Conservation (phyloP, 2,888 invertebrate genomes). For the Selenia dentaria region DNA sequence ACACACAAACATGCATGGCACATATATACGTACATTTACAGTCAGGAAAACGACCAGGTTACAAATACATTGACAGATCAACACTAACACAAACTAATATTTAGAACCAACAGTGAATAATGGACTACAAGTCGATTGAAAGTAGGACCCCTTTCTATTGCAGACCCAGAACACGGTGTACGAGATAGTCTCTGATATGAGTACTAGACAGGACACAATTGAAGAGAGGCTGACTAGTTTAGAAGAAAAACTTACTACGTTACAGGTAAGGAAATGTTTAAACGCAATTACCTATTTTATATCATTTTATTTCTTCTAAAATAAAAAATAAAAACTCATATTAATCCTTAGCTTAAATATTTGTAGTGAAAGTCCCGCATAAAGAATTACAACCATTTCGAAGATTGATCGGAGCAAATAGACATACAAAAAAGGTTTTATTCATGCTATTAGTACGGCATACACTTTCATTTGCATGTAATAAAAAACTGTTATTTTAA, state of each 20-base stretch:
- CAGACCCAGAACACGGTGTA: conserved; percentile 99
- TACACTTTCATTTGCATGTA: too few relatives aligned
- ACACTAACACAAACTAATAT: conserved; percentile 52
- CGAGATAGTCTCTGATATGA: conserved; percentile 99
- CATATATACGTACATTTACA: conserved; percentile 30
- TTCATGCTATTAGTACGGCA: too few relatives aligned
- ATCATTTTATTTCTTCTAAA: too few relatives aligned
- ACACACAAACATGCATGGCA: conserved; percentile 32
- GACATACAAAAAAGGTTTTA: too few relatives aligned
- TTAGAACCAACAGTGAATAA: conserved; percentile 56
- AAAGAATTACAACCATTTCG: too few relatives aligned
- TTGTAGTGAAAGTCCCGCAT: too few relatives aligned
- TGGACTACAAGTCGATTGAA: conserved; percentile 82
- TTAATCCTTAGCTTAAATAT: too few relatives aligned
- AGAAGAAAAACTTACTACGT: conserved; percentile 94
- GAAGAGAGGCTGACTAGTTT: conserved; percentile 97
- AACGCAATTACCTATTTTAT: too few relatives aligned
- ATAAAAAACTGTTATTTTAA: too few relatives aligned
- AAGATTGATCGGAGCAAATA: too few relatives aligned
- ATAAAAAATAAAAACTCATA: too few relatives aligned
- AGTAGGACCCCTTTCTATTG: conserved; percentile 83
- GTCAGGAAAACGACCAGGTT: conserved; percentile 21
- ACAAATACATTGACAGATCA: conserved; percentile 41
- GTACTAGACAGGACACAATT: conserved; percentile 95
- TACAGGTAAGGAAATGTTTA: conserved; percentile 89